Percentiles rank a stretch among this genome's conserved stretches.
These are phyloP conservation scores for Spermophilus dauricus DNA, from an alignment of 2,113 vertebrate genomes.

Conservation along the genomic window DNA sequence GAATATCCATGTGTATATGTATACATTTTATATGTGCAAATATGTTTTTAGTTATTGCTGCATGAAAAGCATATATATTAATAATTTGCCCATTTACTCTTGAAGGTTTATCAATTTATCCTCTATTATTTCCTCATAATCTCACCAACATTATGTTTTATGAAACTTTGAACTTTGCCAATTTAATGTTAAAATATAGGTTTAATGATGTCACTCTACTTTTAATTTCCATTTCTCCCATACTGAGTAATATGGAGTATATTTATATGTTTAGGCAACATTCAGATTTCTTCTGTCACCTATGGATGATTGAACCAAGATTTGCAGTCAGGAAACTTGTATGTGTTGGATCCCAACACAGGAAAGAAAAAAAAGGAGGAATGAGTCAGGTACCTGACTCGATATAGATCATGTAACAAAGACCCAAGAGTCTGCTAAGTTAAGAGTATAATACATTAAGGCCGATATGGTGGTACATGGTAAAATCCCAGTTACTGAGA, in stretches of 20 bases:
- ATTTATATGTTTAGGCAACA: neutral
- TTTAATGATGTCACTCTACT: constrained; percentile 17
- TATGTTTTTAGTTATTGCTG: neutral
- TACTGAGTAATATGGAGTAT: neutral
- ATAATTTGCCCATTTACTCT: constrained; percentile 9
- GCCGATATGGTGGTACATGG: too few species aligned
- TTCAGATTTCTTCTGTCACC: constrained; percentile 18
- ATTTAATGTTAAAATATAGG: neutral
- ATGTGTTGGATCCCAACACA: neutral
- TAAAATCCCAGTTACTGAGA: too few species aligned
- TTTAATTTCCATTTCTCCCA: neutral
- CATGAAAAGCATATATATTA: neutral
- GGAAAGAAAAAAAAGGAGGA: neutral
- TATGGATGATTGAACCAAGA: neutral
- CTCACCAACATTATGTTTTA: neutral
- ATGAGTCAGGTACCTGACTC: neutral
- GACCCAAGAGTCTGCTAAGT: neutral
- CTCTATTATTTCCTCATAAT: neutral
- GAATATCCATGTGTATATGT: neutral
- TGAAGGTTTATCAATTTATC: neutral
- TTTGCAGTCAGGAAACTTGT: neutral
- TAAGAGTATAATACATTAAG: constrained; percentile 1
- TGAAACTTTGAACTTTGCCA: neutral
- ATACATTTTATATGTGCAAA: neutral
- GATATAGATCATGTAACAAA: neutral